A percentile compares a stretch with the other conserved stretches of the same genome.
phyloP scores from a whole-genome alignment of 2,888 invertebrate genomes.

The Aporophyla nigra region DNA sequence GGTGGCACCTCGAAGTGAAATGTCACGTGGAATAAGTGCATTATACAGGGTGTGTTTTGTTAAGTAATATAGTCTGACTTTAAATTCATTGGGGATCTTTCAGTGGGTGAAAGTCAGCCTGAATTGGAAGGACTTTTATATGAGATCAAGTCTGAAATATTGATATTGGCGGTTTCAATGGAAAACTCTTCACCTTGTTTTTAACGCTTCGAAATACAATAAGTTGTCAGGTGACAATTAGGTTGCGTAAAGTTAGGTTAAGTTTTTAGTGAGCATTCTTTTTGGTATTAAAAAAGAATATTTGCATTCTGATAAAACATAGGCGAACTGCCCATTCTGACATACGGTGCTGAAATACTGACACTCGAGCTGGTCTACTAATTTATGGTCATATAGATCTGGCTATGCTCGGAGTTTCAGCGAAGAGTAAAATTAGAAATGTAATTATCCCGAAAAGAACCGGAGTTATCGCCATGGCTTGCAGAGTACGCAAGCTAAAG shows the following conservation, averaged over 20 bases:
- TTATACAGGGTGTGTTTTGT: constrained; percentile 11
- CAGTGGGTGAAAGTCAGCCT: too few species aligned
- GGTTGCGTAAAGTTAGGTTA: background rate
- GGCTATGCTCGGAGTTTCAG: background rate
- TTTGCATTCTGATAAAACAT: background rate
- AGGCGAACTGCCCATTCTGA: background rate
- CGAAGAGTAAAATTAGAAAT: background rate
- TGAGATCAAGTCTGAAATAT: too few species aligned
- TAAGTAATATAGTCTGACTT: constrained; percentile 13
- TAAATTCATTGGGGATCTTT: background rate
- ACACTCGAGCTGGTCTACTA: background rate
- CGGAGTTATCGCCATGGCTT: background rate
- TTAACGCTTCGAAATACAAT: background rate
- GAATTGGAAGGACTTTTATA: background rate
- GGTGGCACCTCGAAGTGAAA: constrained; percentile 39
- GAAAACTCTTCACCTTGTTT: background rate
- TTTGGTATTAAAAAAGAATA: background rate
- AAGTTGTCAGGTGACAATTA: background rate
- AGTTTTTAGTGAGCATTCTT: background rate
- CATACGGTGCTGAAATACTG: background rate
- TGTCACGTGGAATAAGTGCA: constrained; percentile 42
- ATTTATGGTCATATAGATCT: background rate
- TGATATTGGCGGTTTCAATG: background rate
- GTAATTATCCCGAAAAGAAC: too few species aligned
- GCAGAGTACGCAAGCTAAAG: background rate